A percentile compares a stretch with the other conserved stretches of the same genome.
Evolutionary conservation across 2,113 vertebrate genomes (phyloP).

Genomic region (Bujurquina vittata): DNA sequence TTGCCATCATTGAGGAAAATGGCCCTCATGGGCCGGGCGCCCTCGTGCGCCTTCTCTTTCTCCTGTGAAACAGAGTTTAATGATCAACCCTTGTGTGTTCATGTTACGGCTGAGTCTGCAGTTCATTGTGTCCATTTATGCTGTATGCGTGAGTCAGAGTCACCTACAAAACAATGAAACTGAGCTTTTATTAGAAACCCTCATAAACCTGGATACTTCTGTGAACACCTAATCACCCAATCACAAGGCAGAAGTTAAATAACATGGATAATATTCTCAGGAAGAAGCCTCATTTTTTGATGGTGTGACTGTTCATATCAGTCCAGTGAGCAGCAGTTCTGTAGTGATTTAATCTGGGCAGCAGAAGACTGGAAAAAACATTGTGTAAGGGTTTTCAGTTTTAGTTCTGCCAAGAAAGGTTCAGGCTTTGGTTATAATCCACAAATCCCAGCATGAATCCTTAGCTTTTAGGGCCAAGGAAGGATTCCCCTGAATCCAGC

Average conservation of each 20-base stretch:
- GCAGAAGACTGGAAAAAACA: background rate
- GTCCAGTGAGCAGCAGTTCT: background rate
- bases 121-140: background rate
- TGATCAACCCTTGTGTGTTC: background rate
- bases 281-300: background rate
- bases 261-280: background rate
- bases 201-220: background rate
- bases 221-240: background rate
- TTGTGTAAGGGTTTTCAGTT: background rate
- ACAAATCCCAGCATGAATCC: background rate
- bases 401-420: background rate
- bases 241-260: background rate
- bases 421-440: background rate
- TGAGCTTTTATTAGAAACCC: background rate
- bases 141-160: background rate
- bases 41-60: conserved; percentile 95
- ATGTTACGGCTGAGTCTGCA: background rate
- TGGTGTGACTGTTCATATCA: background rate
- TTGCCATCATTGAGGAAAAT: conserved; percentile 94
- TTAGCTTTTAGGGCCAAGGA: background rate
- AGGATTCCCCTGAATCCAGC: background rate
- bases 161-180: background rate
- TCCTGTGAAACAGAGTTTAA: conserved; percentile 80
- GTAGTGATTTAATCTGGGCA: background rate
- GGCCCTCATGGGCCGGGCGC: conserved; percentile 93